These are phyloP conservation scores for Agrilus mali DNA, from an alignment of 2,888 invertebrate genomes.

Conservation along the genomic window DNA sequence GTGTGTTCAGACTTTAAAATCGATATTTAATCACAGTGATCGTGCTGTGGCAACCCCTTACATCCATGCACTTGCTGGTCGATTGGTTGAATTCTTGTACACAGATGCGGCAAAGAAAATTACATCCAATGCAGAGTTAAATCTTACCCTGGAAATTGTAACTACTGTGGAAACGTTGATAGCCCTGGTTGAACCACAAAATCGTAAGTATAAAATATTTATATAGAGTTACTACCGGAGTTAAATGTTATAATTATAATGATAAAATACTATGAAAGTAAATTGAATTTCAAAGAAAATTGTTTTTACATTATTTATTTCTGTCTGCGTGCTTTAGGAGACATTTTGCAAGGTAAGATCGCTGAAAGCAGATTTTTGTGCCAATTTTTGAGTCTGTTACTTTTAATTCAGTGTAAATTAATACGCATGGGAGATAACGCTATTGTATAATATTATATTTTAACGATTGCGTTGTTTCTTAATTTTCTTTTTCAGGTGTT, in stretches of 20 bases:
- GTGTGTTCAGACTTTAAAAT: constrained; percentile 65
- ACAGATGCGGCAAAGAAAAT: constrained; percentile 48
- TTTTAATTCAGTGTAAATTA: no score
- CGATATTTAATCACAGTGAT: constrained; percentile 63
- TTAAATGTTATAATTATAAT: no score
- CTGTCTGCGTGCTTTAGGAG: constrained; percentile 31
- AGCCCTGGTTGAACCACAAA: constrained; percentile 58
- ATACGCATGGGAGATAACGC: no score
- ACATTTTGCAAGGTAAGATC: constrained; percentile 43
- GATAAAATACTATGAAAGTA: no score
- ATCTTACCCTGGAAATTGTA: constrained; percentile 60
- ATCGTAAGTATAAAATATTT: constrained; percentile 47
- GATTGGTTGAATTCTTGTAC: constrained; percentile 63
- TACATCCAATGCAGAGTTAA: constrained; percentile 52
- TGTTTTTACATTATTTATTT: constrained; percentile 1
- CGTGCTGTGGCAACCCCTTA: constrained; percentile 60
- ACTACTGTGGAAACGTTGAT: constrained; percentile 63
- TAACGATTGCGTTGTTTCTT: constrained; percentile 1
- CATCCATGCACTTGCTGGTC: constrained; percentile 69
- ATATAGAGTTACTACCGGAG: not conserved
- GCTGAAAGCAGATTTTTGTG: not conserved
- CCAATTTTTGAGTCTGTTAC: no score
- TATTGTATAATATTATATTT: not conserved
- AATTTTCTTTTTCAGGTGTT: constrained; percentile 49
- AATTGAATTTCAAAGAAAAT: no score